Conservation (phyloP, 2,113 vertebrate genomes). For the Argyrosomus japonicus region DNA sequence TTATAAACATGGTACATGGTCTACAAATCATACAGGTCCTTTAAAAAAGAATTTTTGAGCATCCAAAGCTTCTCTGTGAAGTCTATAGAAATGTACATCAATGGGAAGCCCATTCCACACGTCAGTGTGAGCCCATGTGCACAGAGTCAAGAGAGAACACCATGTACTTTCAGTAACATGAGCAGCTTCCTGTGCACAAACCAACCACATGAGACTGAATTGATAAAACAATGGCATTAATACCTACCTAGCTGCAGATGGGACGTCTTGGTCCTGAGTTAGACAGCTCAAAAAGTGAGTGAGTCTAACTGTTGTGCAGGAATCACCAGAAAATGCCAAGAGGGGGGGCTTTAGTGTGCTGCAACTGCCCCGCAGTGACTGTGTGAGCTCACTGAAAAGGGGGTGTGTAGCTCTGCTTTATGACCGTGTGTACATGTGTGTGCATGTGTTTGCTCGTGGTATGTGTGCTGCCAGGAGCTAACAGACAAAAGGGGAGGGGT, state of each 20-base stretch:
- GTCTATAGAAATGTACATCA: neutral
- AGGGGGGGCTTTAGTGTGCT: slow-evolving; percentile 14
- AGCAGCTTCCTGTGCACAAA: slow-evolving; percentile 14
- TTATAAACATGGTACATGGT: neutral
- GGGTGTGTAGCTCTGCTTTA: slow-evolving; percentile 57
- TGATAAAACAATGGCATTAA: neutral
- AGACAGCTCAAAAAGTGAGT: slow-evolving; percentile 10
- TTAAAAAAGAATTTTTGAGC: neutral
- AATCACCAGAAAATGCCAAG: slow-evolving; percentile 12
- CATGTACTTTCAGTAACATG: slow-evolving; percentile 47
- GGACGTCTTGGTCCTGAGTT: slow-evolving; percentile 46
- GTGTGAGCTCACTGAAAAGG: slow-evolving; percentile 16
- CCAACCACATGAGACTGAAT: neutral
- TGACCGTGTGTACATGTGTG: slow-evolving; percentile 10
- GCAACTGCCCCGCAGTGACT: slow-evolving; percentile 22
- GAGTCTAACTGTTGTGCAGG: neutral
- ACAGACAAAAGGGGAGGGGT: neutral
- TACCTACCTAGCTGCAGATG: slow-evolving; percentile 65
- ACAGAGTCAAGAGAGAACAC: slow-evolving; percentile 42
- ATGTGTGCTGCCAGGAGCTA: slow-evolving; percentile 15
- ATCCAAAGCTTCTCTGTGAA: neutral
- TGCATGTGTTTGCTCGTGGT: slow-evolving; percentile 3
- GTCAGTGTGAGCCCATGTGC: slow-evolving; percentile 6
- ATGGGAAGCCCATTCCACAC: neutral
- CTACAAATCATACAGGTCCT: neutral